Evolutionary conservation across 2,888 invertebrate species (phyloP).

Genomic region (Halocaridina rubra): DNA sequence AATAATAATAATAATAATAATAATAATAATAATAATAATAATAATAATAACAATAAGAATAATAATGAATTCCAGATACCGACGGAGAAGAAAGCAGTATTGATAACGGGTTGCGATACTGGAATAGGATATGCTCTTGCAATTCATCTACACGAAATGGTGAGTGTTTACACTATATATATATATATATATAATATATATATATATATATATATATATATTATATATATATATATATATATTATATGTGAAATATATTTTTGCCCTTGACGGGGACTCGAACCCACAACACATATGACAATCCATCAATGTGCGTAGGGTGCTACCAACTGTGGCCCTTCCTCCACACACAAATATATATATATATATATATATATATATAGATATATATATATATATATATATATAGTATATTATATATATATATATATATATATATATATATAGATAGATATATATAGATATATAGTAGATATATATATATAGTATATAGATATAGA

Average conservation of each 20-base stretch:
- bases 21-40: too few species aligned
- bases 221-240: background rate
- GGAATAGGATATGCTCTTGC: slow-evolving; percentile 80
- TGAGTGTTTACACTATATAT: background rate
- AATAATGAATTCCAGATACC: background rate
- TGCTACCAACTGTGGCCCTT: too few species aligned
- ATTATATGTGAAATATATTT: too few species aligned
- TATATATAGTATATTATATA: background rate
- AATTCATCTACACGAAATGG: slow-evolving; percentile 82
- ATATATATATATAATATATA: background rate
- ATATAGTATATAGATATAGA: background rate
- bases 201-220: background rate
- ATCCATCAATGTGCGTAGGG: too few species aligned
- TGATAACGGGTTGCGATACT: slow-evolving; percentile 79
- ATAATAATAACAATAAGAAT: too few species aligned
- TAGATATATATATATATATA: too few species aligned
- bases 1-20: too few species aligned
- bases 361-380: too few species aligned
- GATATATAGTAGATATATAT: background rate
- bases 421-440: background rate
- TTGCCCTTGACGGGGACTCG: too few species aligned
- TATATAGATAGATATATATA: background rate
- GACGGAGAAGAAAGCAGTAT: background rate
- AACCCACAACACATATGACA: too few species aligned
- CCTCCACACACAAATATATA: too few species aligned